Base-by-base conservation (phyloP, 1,140 invertebrate species). In the Drosophila arizonae region DNA sequence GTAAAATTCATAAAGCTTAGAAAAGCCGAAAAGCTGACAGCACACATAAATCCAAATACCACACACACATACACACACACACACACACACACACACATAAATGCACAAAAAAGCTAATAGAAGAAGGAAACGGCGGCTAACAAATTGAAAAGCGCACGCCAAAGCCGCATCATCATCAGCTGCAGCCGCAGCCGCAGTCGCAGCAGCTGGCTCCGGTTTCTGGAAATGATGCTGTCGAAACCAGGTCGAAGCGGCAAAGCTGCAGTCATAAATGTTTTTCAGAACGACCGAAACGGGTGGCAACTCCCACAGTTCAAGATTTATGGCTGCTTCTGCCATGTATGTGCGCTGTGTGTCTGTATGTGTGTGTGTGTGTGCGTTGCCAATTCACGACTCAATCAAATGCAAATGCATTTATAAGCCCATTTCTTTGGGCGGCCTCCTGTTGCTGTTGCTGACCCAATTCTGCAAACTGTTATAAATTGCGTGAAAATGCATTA, bases 401-500 rank as follows among this genome's bases (percentile, higher is more conserved):
- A 86, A 87, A 86, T 87, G 82, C 82, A 86, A 86, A 86, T 81
- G 74, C 72, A 79, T 82, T 73, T 81, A 69, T 54, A 63, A 78
- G 75, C 76, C 50, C 62, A 77, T 74, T 67, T 66, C 48, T 51
- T 50, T 17, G 56, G 67, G 65, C 72, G 50, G 72, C 79, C 81
- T 76, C 82, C 82, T 88, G 77, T 60, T 51, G 70, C 36, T 24
- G 21, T 24, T 24, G 21, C 21, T 76, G 72, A 75, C 62, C 73
- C n/a, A 66, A 61, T 73, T 78, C 33, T 46, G 50, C 60, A 46
- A 86, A 86, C 79, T 74, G 82, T 86, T 82, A 86, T 86, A 86
- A 86, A 86, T 86, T 86, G 82, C 82, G 82, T 86, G 82, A 86
- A 86, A 86, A 86, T 87, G 82, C 82, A 86, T 86, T 86, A 86